Evolutionary conservation across 2,888 invertebrate genomes (phyloP).

Genomic region (Aporophyla nigra): DNA sequence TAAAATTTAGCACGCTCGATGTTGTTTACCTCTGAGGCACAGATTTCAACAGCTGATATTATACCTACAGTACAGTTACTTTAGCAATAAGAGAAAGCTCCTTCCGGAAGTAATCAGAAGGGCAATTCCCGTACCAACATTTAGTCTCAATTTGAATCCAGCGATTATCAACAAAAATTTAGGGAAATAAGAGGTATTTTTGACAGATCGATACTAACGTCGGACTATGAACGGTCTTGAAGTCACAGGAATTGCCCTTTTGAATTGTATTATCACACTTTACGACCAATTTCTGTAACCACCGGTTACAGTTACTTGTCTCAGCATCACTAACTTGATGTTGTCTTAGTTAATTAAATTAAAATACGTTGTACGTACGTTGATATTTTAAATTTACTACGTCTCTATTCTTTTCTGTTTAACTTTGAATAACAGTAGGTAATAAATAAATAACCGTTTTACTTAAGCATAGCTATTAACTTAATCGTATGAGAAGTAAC

Average conservation of each 20-base stretch:
- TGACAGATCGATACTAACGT: too few relatives aligned
- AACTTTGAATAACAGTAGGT: background rate
- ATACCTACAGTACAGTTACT: background rate
- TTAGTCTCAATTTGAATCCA: too few relatives aligned
- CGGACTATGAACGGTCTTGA: too few relatives aligned
- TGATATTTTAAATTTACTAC: background rate
- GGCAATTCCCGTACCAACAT: too few relatives aligned
- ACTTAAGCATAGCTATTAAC: background rate
- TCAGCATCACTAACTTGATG: constrained; percentile 14
- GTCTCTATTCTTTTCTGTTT: background rate
- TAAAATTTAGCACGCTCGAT: background rate
- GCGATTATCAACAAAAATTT: too few relatives aligned
- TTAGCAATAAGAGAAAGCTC: constrained; percentile 49
- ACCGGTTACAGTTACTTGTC: constrained; percentile 4
- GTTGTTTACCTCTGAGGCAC: constrained; percentile 3
- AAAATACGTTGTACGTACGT: background rate
- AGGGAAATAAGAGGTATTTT: too few relatives aligned
- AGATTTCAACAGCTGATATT: background rate
- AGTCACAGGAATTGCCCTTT: too few relatives aligned
- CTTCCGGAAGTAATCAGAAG: constrained; percentile 25
- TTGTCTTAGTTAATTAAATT: constrained; percentile 7
- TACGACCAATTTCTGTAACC: constrained; percentile 41
- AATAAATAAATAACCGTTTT: background rate
- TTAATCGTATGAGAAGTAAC: background rate
- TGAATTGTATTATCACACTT: constrained; percentile 39